A percentile compares a stretch with the other conserved stretches of the same genome.
These are phyloP conservation scores for Trachops cirrhosus DNA, from an alignment of 2,797 vertebrate species.

Conservation along the genomic window DNA sequence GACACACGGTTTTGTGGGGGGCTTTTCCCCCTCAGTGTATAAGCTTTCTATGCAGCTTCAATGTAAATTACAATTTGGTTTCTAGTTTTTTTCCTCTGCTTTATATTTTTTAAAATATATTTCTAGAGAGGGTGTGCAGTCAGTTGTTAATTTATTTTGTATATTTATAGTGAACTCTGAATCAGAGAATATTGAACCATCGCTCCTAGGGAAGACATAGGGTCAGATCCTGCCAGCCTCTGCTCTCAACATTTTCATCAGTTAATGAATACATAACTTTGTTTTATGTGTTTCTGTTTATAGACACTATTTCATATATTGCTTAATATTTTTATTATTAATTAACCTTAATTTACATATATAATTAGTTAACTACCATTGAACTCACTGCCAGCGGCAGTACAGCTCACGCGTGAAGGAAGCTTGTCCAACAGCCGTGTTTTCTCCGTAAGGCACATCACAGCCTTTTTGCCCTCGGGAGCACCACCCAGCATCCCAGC, in stretches of 20 bases:
- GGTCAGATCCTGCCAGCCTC: neutral
- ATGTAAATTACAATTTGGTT: neutral
- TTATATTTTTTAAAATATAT: neutral
- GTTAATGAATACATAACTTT: neutral
- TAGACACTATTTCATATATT: neutral
- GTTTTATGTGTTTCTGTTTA: neutral
- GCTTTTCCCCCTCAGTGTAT: neutral
- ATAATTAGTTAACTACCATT: neutral
- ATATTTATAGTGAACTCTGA: neutral
- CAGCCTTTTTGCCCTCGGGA: neutral
- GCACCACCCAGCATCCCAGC: neutral
- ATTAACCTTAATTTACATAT: too few relatives aligned
- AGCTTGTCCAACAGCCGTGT: neutral
- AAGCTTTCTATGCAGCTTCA: neutral
- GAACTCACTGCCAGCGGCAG: neutral
- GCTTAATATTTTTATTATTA: too few relatives aligned
- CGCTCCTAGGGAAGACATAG: neutral
- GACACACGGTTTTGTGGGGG: neutral
- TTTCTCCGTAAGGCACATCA: neutral
- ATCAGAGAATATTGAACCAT: neutral
- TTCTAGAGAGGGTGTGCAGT: neutral
- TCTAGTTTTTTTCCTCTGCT: neutral
- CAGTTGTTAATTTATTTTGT: neutral
- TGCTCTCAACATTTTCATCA: neutral
- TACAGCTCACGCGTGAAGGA: neutral